Conservation (phyloP, 2,797 vertebrate species). For the Peromyscus aztecus region DNA sequence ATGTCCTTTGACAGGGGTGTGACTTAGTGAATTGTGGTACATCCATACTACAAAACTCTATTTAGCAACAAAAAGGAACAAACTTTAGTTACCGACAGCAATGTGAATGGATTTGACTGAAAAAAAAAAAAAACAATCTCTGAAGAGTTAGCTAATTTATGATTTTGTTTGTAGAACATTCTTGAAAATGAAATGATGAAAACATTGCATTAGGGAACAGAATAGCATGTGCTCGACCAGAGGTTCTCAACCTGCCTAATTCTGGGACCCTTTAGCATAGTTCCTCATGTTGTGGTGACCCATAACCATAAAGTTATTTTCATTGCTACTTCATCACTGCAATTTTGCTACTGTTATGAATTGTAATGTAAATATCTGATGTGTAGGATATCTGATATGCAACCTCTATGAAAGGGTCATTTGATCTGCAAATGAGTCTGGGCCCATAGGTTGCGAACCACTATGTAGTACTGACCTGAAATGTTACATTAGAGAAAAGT, state of each 20-base stretch:
- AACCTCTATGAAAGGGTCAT: neutral
- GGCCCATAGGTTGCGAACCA: neutral
- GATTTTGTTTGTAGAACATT: neutral
- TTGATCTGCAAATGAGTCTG: neutral
- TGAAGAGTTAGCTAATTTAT: neutral
- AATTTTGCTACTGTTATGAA: neutral
- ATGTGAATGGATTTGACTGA: neutral
- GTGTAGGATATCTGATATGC: neutral
- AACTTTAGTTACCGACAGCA: fast-evolving
- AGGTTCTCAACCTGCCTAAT: neutral
- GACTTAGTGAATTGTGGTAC: neutral
- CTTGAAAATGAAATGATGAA: conserved; percentile 34
- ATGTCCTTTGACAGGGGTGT: neutral
- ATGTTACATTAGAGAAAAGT: neutral
- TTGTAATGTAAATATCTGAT: neutral
- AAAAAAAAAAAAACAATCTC: neutral
- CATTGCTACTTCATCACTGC: neutral
- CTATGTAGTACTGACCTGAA: neutral
- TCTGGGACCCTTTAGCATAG: neutral
- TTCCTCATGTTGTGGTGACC: neutral
- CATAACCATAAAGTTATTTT: neutral
- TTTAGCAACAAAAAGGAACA: neutral
- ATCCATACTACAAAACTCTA: neutral
- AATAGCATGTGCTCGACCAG: neutral
- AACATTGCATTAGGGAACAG: neutral